Evolutionary conservation across 2,797 vertebrate species (phyloP), one percentile per base, ranked within the genome.

Genomic region (Halcyon badia): DNA sequence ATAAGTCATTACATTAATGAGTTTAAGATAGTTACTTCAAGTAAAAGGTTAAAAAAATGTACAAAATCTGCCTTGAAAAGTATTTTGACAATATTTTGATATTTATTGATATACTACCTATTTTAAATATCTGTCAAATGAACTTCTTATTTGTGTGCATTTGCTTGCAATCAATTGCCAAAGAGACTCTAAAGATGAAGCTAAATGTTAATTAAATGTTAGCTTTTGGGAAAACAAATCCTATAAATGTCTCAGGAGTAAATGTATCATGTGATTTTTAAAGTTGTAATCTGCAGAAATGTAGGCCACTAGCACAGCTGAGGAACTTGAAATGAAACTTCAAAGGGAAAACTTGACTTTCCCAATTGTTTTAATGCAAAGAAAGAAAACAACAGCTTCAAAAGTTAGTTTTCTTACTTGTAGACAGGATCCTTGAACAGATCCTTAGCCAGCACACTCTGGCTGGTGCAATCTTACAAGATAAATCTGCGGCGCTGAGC

Each of bases 141-240:
- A 73, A 48, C 2, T 3, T 80, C 51, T 42, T 60, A 87, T 82
- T 61, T 79, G 25, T 6, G n/a, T 24, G 87, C 64, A 81, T 89
- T 92, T 89, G 37, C 86, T 92, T 71, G 89, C 92, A 90, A 91
- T 82, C 96, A 80, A 83, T 69, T 58, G 28, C 73, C 35, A 46
- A 94, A 83, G 84, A 94, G 94, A 78, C 73, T 91, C 85, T 83
- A 76, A 95, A 95, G 94, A 92, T 10, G 52, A 84, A 93, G 89
- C 81, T 83, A 96, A 94, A 80, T 58, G 39, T 96, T 96, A 95
- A 70, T 94, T 94, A 97, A 68, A 44, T 39, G 88, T 92, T 94
- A 88, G 73, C 72, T 88, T 90, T 85, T 62, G 62, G 52, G 68
- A 65, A 75, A 78, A 42, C 33, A 66, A 82, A 87, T 82, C 69